A percentile compares a stretch with the other conserved stretches of the same genome.
Evolutionary conservation across 2,888 invertebrate genomes (phyloP).

Genomic region (Miltochrista miniata): DNA sequence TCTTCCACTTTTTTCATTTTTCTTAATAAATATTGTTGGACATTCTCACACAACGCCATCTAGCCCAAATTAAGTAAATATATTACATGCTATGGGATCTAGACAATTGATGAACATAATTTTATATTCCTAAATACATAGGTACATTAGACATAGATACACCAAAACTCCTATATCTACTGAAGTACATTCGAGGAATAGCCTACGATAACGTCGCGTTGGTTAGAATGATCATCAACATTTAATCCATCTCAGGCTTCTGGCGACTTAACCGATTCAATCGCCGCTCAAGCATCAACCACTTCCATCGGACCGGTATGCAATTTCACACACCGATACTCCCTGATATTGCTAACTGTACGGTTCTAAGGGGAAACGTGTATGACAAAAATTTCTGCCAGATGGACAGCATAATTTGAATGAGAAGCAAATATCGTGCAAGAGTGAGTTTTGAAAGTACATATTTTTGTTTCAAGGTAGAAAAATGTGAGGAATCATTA

Average conservation of each 20-base stretch:
- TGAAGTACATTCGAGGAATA: neutral
- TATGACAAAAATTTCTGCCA: slow-evolving; percentile 45
- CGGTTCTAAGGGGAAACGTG: slow-evolving; percentile 37
- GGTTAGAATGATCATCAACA: slow-evolving; percentile 20
- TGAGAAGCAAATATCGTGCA: slow-evolving; percentile 29
- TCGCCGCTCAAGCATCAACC: slow-evolving; percentile 38
- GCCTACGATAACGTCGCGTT: slow-evolving; percentile 4
- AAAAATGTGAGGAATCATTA: slow-evolving; percentile 8
- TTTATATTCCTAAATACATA: no score
- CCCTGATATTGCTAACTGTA: slow-evolving; percentile 61
- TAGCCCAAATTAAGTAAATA: no score
- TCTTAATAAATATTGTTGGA: no score
- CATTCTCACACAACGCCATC: no score
- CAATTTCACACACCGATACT: slow-evolving; percentile 67
- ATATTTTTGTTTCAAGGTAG: slow-evolving; percentile 1
- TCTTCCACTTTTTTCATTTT: no score
- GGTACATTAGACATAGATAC: no score
- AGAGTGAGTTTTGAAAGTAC: slow-evolving; percentile 18
- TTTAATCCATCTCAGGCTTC: slow-evolving; percentile 27
- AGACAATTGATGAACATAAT: no score
- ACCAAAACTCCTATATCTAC: no score
- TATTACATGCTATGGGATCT: no score
- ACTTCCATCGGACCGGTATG: slow-evolving; percentile 46
- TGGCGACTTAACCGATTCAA: slow-evolving; percentile 37
- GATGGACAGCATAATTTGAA: slow-evolving; percentile 34